Base-by-base conservation (phyloP, 2,888 invertebrate species). In the Laothoe populi region DNA sequence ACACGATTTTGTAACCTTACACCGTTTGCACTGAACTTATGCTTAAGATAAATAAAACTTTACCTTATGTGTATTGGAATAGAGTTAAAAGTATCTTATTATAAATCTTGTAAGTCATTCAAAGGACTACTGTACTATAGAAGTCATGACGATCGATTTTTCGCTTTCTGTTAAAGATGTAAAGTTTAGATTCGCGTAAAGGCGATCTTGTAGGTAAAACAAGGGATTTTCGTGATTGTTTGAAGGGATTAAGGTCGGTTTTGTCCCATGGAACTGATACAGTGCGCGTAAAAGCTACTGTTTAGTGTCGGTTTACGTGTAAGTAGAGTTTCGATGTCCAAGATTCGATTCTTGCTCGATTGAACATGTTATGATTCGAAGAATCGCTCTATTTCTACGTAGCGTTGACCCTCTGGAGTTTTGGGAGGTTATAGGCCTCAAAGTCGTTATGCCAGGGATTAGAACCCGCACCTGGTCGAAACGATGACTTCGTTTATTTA, bases 281-380 rank as follows among this genome's bases (percentile, higher is more conserved):
- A 69, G 71, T 75, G 80, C 78, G 81, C 31, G 19, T 53, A 19
- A 53, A 78, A 84, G 87, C 89, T 89, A 87, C 88, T 87, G 88
- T 88, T 87, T 83, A 85, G 88, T 89, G 81, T 90, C 89, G 69
- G 83, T 78, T 91, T 90, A 86, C 90, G 75, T 82, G 82, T 83
- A 77, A 72, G 74, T 69, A 80, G 74, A 83, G 88, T 86, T 84
- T 90, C 83, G 82, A 90, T 90, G 86, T 84, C 83, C 82, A 74
- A 82, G 81, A 81, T 84, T 81, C 76, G 83, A 84, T 85, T 85
- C 81, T 79, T 75, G 83, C 78, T 79, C 77, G 82, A 78, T 79
- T 81, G 76, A 82, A 79, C 82, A 69, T 72, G 76, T 79, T 77
- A 66, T 71, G 66, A 74, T 85, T 86, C 77, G 71, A 70, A 66